These are phyloP conservation scores for Palythoa grandis DNA, from an alignment of 92 coral and sea anemone species.

Conservation along the genomic window DNA sequence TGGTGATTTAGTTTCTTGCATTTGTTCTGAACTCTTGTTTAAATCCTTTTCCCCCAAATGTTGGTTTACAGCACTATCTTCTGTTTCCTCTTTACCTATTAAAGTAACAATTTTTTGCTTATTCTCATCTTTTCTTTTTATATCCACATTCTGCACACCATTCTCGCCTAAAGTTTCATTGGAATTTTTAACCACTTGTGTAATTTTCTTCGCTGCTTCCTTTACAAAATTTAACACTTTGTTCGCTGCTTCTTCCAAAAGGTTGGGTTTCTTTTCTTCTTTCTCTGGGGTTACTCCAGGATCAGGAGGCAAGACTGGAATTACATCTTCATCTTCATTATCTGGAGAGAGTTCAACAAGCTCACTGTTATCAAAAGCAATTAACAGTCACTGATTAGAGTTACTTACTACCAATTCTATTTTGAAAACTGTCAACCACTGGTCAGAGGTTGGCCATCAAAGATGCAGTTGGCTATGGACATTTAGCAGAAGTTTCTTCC, in stretches of 20 bases:
- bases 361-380: not conserved
- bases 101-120: constrained; percentile 77
- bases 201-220: constrained; percentile 84
- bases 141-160: not conserved
- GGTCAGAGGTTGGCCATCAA: no score
- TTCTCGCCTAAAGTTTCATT: constrained; percentile 21
- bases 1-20: not conserved
- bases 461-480: no score
- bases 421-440: no score
- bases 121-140: not conserved
- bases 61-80: constrained; percentile 36
- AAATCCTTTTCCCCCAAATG: constrained; percentile 1
- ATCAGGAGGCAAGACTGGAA: constrained; percentile 74
- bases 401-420: no score
- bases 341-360: constrained; percentile 33
- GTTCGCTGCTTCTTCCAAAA: constrained; percentile 89
- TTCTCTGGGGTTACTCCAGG: constrained; percentile 77
- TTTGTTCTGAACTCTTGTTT: not conserved
- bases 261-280: constrained; percentile 54
- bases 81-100: constrained; percentile 70
- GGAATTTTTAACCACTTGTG: constrained; percentile 60
- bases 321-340: constrained; percentile 65
- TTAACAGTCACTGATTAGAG: no score
- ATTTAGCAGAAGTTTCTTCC: no score
- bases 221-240: constrained; percentile 86